Evolutionary conservation across 1,140 invertebrate species (phyloP).

Genomic region (Bombus huntii): DNA sequence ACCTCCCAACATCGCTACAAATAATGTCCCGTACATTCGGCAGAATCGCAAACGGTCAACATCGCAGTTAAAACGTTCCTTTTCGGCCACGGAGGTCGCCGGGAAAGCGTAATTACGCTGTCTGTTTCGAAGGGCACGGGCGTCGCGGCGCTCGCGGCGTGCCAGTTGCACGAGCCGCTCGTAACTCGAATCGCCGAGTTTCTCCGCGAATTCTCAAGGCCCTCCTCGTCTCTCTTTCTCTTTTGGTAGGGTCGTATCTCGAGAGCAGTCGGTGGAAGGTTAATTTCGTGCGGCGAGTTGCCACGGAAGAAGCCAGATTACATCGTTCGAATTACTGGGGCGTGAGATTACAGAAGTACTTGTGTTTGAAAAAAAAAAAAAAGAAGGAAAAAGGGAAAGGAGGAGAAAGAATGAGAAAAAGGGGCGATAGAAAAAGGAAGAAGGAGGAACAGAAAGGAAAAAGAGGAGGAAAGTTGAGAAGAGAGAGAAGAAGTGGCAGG

Average conservation of each 20-base stretch:
- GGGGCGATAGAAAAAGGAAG: not conserved
- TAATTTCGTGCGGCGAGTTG: conserved; percentile 29
- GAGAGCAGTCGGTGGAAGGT: conserved; percentile 33
- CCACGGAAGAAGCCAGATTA: conserved; percentile 45
- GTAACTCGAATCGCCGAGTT: not conserved
- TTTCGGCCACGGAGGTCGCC: not conserved
- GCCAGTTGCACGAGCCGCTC: not conserved
- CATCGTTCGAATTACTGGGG: conserved; percentile 46
- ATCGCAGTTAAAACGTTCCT: not conserved
- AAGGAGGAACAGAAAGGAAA: not conserved
- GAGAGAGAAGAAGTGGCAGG: not conserved
- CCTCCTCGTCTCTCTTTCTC: not conserved
- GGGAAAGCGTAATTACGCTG: not conserved
- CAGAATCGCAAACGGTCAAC: not conserved
- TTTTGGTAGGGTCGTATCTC: not conserved
- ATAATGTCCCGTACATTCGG: not conserved
- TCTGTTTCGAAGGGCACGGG: not conserved
- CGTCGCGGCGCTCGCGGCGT: not conserved
- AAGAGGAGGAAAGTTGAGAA: not conserved
- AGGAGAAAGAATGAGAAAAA: not conserved
- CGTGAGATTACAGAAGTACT: conserved; percentile 24
- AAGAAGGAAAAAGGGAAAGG: not conserved
- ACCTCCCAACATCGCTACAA: not conserved
- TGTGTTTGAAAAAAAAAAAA: conserved; percentile 4
- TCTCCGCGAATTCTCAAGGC: conserved; percentile 12